Evolutionary conservation across 2,888 invertebrate species (phyloP), one percentile per base, ranked within the genome.

Genomic region (Noctua janthe): DNA sequence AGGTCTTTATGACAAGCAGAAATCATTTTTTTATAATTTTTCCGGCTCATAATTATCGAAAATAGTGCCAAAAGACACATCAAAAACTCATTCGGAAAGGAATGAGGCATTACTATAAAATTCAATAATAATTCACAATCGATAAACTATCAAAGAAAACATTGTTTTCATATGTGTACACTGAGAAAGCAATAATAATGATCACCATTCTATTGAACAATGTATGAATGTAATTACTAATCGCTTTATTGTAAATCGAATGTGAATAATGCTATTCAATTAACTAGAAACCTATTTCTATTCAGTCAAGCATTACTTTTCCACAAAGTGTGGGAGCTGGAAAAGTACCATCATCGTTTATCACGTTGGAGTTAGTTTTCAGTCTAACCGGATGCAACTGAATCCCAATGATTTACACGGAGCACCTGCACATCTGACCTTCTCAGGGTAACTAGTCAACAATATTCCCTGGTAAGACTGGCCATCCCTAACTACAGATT

Each of bases 211-310:
- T 70, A 56, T 56, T 29, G 49, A 83, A 78, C 35, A 83, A 59
- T 71, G 49, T 54, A 49, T 23, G 7, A n/a, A 54, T 20, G 43
- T 66, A 39, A 43, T 29, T 39, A 49, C 47, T 56, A 23, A 75
- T 59, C 49, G 43, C 11, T 56, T 77, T 78, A 78, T 81, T 83
- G 56, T 77, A 15, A 56, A 83, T 83, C 39, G 54, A 70, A 62
- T 56, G 5, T 47, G 17, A 66, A 67, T 29, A 66, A 17, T 54
- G n/a, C 3, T 62, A 64, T 17, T 29, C 62, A 83, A 62, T 66
- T 20, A n/a, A 69, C 20, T 54, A n/a, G 11, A 81, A 70, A 62
- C 6, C 15, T 54, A n/a, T 69, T 73, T 29, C 6, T 51, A 35
- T 47, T 56, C 17, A 56, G 49, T 66, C 71, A 71, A 54, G 29